Evolutionary conservation across 2,797 vertebrate genomes (phyloP).

Genomic region (Acanthurus leucopareius): DNA sequence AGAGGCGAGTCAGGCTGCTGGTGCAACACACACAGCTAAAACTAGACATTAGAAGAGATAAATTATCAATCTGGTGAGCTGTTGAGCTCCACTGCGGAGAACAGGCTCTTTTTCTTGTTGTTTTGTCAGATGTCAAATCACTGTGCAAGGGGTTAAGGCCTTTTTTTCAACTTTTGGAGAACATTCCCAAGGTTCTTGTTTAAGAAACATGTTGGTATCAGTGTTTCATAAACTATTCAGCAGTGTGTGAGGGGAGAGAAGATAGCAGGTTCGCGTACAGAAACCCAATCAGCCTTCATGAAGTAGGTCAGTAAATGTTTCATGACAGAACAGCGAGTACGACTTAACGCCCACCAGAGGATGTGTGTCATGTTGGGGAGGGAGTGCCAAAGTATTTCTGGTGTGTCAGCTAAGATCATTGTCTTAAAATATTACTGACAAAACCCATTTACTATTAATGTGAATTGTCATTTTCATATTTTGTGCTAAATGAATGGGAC

Average conservation of each 20-base stretch:
- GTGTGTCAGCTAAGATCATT: background rate
- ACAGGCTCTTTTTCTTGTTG: background rate
- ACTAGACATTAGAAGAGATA: slow-evolving; percentile 44
- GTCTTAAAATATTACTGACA: background rate
- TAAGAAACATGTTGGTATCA: slow-evolving; percentile 21
- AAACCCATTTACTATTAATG: background rate
- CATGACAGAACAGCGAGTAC: slow-evolving; percentile 8
- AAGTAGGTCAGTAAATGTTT: slow-evolving; percentile 59
- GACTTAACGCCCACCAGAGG: slow-evolving; percentile 4
- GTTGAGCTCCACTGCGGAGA: background rate
- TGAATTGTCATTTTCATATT: background rate
- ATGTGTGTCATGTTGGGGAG: background rate
- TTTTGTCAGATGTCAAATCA: slow-evolving; percentile 11
- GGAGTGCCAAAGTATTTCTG: background rate
- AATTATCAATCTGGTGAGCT: slow-evolving; percentile 32
- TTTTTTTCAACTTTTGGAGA: background rate
- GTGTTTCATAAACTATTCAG: slow-evolving; percentile 33
- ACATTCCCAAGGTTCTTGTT: slow-evolving; percentile 14
- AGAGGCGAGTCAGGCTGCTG: slow-evolving; percentile 28
- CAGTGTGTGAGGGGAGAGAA: background rate
- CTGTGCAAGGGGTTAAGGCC: background rate
- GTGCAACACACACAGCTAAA: slow-evolving; percentile 11
- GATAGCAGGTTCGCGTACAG: background rate
- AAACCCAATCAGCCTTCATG: slow-evolving; percentile 21
- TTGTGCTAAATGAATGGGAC: background rate